These are phyloP conservation scores for Drosophila mettleri DNA, from an alignment of 2,888 invertebrate genomes.

Conservation along the genomic window DNA sequence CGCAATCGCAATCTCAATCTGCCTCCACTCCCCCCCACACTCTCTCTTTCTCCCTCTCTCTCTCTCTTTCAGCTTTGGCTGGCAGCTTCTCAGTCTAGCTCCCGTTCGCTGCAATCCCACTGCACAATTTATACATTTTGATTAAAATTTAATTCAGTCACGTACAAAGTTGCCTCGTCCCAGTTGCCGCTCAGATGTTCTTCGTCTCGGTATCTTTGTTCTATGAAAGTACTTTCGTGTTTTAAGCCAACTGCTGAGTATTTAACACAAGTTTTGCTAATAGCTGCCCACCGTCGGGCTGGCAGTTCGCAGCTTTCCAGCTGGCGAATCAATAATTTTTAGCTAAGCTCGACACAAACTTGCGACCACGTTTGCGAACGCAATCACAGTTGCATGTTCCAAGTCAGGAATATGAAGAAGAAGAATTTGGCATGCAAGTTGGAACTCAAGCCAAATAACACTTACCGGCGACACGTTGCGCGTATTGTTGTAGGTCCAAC, in stretches of 20 bases:
- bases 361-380: constrained; percentile 17
- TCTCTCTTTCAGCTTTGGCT: background rate
- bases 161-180: constrained; percentile 64
- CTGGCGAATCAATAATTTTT: constrained; percentile 45
- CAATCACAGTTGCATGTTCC: constrained; percentile 39
- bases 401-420: background rate
- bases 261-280: constrained; percentile 77
- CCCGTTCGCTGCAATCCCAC: constrained; percentile 11
- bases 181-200: constrained; percentile 37
- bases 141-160: constrained; percentile 82
- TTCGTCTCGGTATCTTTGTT: constrained; percentile 46
- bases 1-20: background rate
- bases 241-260: constrained; percentile 43
- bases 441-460: constrained; percentile 16
- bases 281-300: constrained; percentile 37
- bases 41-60: background rate
- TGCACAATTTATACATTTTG: constrained; percentile 78
- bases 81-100: constrained; percentile 40
- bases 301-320: constrained; percentile 6
- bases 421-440: constrained; percentile 13
- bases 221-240: constrained; percentile 11
- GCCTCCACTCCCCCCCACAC: background rate
- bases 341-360: constrained; percentile 6
- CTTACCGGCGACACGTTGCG: constrained; percentile 90
- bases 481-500: constrained; percentile 94